Percentiles rank a stretch among this genome's conserved stretches.
These are phyloP conservation scores for Cossypha polioptera DNA, from an alignment of 2,797 vertebrate species.

Conservation along the genomic window DNA sequence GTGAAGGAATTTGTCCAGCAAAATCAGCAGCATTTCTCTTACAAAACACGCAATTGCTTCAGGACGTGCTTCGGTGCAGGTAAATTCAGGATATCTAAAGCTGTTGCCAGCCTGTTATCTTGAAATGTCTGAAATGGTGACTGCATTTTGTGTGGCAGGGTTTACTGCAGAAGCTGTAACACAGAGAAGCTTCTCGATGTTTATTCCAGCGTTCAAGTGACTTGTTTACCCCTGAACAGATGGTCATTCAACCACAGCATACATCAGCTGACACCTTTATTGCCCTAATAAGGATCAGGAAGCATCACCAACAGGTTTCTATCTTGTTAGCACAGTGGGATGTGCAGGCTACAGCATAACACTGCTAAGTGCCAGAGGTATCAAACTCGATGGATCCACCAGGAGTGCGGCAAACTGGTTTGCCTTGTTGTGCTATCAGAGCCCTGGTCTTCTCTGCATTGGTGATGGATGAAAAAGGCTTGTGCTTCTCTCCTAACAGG, in stretches of 20 bases:
- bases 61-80: not conserved
- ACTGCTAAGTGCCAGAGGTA: not conserved
- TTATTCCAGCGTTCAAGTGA: not conserved
- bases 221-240: conserved; percentile 56
- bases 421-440: not conserved
- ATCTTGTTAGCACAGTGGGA: conserved; percentile 10
- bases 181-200: not conserved
- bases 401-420: not conserved
- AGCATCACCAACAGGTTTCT: not conserved
- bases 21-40: conserved; percentile 1
- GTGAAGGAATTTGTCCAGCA: not conserved
- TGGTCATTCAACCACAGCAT: not conserved
- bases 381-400: not conserved
- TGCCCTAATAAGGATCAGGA: conserved; percentile 33
- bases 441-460: not conserved
- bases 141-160: not conserved
- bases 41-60: not conserved
- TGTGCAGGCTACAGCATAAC: not conserved
- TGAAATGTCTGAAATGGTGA: not conserved
- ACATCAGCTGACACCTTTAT: conserved; percentile 23
- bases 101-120: not conserved
- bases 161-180: not conserved
- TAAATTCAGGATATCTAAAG: conserved; percentile 13
- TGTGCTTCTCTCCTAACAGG: not conserved
- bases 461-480: not conserved